Conservation (phyloP, 2,113 vertebrate species). For the Hyperopisus bebe region DNA sequence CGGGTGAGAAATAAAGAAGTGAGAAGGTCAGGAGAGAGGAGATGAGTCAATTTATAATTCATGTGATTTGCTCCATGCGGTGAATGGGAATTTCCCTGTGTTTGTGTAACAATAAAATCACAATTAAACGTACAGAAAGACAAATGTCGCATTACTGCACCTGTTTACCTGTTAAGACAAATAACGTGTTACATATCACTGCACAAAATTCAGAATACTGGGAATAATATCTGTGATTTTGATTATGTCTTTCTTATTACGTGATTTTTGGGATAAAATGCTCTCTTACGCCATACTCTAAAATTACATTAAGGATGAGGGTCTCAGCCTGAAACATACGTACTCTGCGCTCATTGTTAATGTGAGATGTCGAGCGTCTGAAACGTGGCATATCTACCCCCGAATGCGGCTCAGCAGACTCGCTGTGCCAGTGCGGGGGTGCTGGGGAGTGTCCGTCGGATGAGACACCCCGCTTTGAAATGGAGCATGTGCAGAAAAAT, state of each 20-base stretch:
- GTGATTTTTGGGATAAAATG: not conserved
- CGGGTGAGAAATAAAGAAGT: conserved; percentile 45
- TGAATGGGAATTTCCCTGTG: not conserved
- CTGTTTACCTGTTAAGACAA: not conserved
- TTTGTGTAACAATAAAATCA: not conserved
- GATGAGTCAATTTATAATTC: conserved; percentile 34
- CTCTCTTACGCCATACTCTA: not conserved
- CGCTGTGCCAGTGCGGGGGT: not conserved
- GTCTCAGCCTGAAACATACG: not conserved
- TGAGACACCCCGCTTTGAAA: not conserved
- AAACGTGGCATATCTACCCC: not conserved
- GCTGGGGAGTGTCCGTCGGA: not conserved
- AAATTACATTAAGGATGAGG: not conserved
- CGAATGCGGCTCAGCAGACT: not conserved
- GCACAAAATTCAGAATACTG: not conserved
- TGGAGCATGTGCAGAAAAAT: not conserved
- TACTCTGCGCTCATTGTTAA: not conserved
- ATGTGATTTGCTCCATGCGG: not conserved
- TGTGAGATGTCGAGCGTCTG: not conserved
- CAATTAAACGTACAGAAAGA: not conserved
- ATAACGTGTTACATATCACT: not conserved
- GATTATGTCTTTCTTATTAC: not conserved
- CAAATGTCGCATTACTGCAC: not conserved
- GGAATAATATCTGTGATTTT: not conserved
- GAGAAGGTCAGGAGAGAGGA: not conserved